Evolutionary conservation across 2,797 vertebrate species (phyloP).

Genomic region (Rhyacichthys aspro): DNA sequence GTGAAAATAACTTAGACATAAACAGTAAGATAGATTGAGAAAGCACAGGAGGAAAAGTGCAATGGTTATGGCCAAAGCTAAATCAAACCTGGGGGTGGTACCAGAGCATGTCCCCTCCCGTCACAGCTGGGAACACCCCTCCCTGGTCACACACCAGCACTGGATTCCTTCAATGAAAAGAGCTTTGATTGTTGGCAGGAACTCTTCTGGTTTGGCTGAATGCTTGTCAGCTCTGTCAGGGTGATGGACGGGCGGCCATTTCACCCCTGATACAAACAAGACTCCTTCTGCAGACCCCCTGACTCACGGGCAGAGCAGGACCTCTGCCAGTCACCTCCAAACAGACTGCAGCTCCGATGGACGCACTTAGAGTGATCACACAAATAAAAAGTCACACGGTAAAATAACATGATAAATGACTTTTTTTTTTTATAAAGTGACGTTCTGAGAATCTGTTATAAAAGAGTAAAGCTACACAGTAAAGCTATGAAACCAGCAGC

Average conservation of each 20-base stretch:
- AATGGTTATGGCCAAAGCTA: conserved; percentile 38
- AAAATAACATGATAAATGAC: too few species aligned
- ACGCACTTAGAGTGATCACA: too few species aligned
- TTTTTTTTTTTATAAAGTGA: too few species aligned
- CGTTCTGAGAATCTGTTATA: too few species aligned
- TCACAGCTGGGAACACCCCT: conserved; percentile 69
- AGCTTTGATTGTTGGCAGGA: conserved; percentile 77
- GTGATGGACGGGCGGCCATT: conserved; percentile 78
- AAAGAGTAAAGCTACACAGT: too few species aligned
- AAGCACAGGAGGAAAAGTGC: conserved; percentile 43
- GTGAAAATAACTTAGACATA: conserved; percentile 3
- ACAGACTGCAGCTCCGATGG: too few species aligned
- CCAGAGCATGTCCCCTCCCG: conserved; percentile 36
- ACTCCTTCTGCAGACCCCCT: conserved; percentile 62
- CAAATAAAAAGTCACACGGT: too few species aligned
- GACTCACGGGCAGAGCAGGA: conserved; percentile 70
- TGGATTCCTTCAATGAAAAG: conserved; percentile 80
- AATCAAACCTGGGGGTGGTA: conserved; percentile 9
- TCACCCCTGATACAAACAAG: conserved; percentile 79
- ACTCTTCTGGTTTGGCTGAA: conserved; percentile 74
- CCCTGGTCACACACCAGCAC: conserved; percentile 68
- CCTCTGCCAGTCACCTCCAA: conserved; percentile 77
- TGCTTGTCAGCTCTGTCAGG: conserved; percentile 77
- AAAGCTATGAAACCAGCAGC: background rate
- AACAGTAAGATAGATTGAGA: conserved; percentile 11